These are phyloP conservation scores for Akabosia matsudoensis DNA, from an alignment of 1,140 invertebrate genomes.

Conservation along the genomic window DNA sequence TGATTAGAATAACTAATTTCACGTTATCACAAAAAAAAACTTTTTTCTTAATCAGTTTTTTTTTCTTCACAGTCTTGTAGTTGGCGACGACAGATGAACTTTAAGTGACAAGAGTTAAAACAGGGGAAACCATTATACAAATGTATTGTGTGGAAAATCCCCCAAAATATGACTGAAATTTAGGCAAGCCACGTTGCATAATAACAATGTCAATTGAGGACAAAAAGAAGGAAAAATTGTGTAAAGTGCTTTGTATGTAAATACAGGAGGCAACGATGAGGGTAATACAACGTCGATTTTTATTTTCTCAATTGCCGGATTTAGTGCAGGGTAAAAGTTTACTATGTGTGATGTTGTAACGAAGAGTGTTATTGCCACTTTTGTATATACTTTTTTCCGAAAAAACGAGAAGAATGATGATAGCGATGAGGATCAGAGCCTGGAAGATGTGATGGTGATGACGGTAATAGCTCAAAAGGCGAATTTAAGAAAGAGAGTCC, in stretches of 20 bases:
- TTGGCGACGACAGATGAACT: not conserved
- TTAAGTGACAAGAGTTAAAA: not conserved
- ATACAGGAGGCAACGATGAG: not conserved
- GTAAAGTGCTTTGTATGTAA: not conserved
- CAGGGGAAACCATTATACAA: not conserved
- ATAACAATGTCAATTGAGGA: not conserved
- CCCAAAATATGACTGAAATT: not conserved
- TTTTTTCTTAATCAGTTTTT: not conserved
- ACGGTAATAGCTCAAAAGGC: conserved; percentile 11
- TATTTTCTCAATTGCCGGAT: not conserved
- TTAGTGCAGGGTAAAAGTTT: not conserved
- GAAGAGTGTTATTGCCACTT: conserved; percentile 7
- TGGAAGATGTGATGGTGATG: not conserved
- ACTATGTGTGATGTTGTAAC: not conserved
- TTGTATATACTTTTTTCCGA: conserved; percentile 3
- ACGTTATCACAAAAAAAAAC: not conserved
- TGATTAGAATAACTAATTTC: conserved; percentile 11
- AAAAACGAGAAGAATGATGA: not conserved
- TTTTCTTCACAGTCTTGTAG: not conserved
- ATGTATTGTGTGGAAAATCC: not conserved
- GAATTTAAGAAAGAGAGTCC: not conserved
- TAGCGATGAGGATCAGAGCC: not conserved
- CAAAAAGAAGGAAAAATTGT: not conserved
- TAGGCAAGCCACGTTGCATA: not conserved
- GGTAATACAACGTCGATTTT: conserved; percentile 6